Evolutionary conservation across 2,888 invertebrate genomes (phyloP).

Genomic region (Lasioglossum leucozonium): DNA sequence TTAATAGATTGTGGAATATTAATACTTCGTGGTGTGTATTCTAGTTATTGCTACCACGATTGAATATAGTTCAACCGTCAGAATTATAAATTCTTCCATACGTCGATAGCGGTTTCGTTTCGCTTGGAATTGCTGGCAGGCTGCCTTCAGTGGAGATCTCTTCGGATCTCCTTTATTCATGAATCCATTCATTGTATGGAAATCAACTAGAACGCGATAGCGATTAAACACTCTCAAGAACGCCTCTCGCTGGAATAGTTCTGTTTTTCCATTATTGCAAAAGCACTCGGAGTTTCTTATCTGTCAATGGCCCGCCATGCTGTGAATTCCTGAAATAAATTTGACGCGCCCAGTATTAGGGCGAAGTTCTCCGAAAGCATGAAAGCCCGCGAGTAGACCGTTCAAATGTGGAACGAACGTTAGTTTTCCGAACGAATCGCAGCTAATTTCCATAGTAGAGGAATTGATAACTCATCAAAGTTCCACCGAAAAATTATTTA

Average conservation of each 20-base stretch:
- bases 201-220: conserved; percentile 59
- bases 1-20: not conserved
- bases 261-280: conserved; percentile 52
- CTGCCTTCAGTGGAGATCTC: conserved; percentile 35
- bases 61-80: not conserved
- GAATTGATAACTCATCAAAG: not conserved
- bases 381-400: not conserved
- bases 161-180: conserved; percentile 62
- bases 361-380: not conserved
- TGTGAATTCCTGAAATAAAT: conserved; percentile 21
- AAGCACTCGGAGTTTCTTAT: conserved; percentile 46
- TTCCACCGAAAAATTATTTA: not conserved
- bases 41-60: not conserved
- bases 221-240: conserved; percentile 49
- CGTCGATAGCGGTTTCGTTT: conserved; percentile 35
- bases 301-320: conserved; percentile 13
- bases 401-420: not conserved
- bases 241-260: conserved; percentile 29
- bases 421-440: not conserved
- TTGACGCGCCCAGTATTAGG: not conserved
- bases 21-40: not conserved
- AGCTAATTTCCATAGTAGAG: not conserved
- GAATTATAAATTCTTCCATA: conserved; percentile 50
- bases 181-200: conserved; percentile 61
- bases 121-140: conserved; percentile 63